These are phyloP conservation scores for Mimas tiliae DNA, from an alignment of 2,888 invertebrate species.

Conservation along the genomic window DNA sequence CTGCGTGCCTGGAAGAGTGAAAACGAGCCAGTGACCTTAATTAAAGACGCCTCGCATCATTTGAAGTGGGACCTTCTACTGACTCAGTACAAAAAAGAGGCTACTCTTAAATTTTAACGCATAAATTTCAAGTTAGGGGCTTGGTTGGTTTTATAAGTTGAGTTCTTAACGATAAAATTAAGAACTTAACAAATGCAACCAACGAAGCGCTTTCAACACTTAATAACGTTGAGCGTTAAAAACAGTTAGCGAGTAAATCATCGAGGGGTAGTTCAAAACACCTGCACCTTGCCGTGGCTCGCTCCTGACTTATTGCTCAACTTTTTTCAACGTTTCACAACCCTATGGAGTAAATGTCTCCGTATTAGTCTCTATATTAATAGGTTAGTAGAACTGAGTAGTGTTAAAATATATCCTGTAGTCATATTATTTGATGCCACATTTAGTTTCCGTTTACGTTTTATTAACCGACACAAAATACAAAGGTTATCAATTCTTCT, in stretches of 20 bases:
- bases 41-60: no score
- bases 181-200: slow-evolving; percentile 4
- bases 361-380: not conserved
- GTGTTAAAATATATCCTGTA: no score
- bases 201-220: slow-evolving; percentile 24
- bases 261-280: slow-evolving; percentile 44
- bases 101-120: not conserved
- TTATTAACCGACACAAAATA: no score
- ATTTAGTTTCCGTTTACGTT: no score
- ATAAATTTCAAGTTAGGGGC: no score
- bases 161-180: not conserved
- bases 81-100: no score
- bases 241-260: slow-evolving; percentile 50
- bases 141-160: no score
- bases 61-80: no score
- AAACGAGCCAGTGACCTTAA: no score
- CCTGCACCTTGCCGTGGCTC: slow-evolving; percentile 41
- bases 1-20: no score
- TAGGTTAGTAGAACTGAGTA: not conserved
- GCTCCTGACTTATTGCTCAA: slow-evolving; percentile 44
- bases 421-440: no score
- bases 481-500: no score
- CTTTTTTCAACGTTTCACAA: slow-evolving; percentile 35
- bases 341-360: not conserved
- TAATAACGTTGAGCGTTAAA: slow-evolving; percentile 18